Base-by-base conservation (phyloP, 2,797 vertebrate genomes). In the Eospalax fontanierii region DNA sequence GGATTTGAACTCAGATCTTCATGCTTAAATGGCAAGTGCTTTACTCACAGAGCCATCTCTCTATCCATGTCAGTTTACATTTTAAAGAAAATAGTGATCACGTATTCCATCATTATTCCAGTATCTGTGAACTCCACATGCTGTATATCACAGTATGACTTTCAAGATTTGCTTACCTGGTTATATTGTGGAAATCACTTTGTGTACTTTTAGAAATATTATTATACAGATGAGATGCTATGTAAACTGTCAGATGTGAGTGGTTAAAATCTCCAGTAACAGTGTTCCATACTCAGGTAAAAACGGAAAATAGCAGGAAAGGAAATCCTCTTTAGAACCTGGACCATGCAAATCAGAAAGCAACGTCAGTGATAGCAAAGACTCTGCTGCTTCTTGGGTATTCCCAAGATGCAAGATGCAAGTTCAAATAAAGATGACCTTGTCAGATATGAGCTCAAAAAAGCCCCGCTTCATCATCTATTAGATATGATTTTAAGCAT, bases 391-490 rank as follows among this genome's bases (percentile, higher is more conserved):
- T 59, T 68, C 65, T 61, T 38, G 1, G 18, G 81, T 81, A 28
- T 92, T 78, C 50, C 84, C 33, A 94, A 59, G 15, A 78, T 50
- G 22, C 26, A 87, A 43, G 12, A 38, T 0, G 54, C 50, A n/a
- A 87, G n/a, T 84, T 74, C 75, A 93, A 74, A 92, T 61, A 84
- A 92, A 95, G 89, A 54, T 66, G 30, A 38, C n/a, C 70, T 82
- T 85, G 63, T 84, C 84, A 90, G 57, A 63, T 75, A 22, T 9
- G 3, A 5, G 66, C 88, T 59, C 71, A 93, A 96, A 92, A 83
- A 66, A 87, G 21, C 1, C 22, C 6, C 46, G 50, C 14, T 66
- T 10, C 33, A 61, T 59, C 89, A 81, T 28, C 46, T 16, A 16
- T 35, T 63, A 87, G n/a, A 71, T 46, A 26, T 38, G 81, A 68